These are phyloP conservation scores for Presbytis comata DNA, from an alignment of 2,797 vertebrate species.

Conservation along the genomic window DNA sequence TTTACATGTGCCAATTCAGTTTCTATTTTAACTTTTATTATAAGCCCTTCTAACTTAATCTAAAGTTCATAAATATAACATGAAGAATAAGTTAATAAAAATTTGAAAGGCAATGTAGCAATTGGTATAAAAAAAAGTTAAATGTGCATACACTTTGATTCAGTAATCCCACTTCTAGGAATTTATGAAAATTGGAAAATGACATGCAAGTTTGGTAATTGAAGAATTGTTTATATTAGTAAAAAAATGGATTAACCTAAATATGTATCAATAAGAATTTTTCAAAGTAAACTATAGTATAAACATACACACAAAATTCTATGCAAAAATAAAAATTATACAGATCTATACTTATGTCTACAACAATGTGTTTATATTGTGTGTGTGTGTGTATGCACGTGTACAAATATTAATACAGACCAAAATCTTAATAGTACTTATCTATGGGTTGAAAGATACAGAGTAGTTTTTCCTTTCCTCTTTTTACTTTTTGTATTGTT, in stretches of 20 bases:
- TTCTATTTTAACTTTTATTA: constrained; percentile 12
- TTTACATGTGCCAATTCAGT: neutral
- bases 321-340: constrained; percentile 15
- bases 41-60: constrained; percentile 1
- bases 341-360: neutral
- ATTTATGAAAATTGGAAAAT: constrained; percentile 41
- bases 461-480: neutral
- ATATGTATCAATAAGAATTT: neutral
- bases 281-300: neutral
- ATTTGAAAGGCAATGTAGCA: neutral
- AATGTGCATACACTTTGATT: constrained; percentile 19
- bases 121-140: constrained; percentile 6
- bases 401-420: neutral
- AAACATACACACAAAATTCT: neutral
- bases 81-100: constrained; percentile 1
- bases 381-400: rapidly evolving
- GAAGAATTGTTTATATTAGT: neutral
- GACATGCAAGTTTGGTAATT: neutral
- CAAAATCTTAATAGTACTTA: neutral
- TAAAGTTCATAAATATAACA: constrained; percentile 50
- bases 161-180: constrained; percentile 3
- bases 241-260: constrained; percentile 27
- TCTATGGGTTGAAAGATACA: neutral
- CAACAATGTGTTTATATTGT: neutral
- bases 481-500: neutral